These are phyloP conservation scores for Sesia apiformis DNA, from an alignment of 2,888 invertebrate species.

Conservation along the genomic window DNA sequence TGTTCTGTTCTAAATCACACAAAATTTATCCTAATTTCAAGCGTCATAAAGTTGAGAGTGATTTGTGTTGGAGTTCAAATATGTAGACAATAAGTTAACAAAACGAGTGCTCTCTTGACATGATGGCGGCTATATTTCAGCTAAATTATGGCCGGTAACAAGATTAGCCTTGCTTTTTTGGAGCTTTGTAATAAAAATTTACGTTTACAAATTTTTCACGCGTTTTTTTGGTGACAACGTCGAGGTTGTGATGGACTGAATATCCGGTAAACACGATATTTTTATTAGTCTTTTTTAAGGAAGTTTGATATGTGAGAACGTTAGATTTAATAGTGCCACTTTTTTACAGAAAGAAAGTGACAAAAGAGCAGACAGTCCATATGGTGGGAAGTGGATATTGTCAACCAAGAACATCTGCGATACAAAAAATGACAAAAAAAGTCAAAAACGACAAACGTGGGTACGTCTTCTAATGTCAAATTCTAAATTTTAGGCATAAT, in stretches of 20 bases:
- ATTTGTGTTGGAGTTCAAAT: not conserved
- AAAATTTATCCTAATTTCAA: not conserved
- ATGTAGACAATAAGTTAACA: slow-evolving; percentile 27
- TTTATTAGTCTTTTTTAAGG: not conserved
- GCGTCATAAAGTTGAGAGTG: not conserved
- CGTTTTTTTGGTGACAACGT: not conserved
- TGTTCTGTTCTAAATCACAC: not conserved
- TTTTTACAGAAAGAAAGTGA: not conserved
- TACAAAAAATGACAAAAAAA: no score
- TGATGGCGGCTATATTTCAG: slow-evolving; percentile 40
- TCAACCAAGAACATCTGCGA: not conserved
- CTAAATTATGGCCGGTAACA: slow-evolving; percentile 36
- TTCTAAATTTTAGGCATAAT: no score
- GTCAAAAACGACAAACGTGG: no score
- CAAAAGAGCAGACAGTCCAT: not conserved
- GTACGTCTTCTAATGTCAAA: no score
- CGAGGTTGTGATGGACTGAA: not conserved
- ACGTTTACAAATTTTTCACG: not conserved
- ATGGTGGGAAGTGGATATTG: not conserved
- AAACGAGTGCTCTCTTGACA: slow-evolving; percentile 37
- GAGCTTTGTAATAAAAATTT: not conserved
- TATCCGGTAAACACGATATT: no score
- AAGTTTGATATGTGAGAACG: not conserved
- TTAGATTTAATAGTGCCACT: not conserved
- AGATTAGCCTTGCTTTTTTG: slow-evolving; percentile 21